phyloP scores from a whole-genome alignment of 2,113 vertebrate species.

The Micromys minutus region DNA sequence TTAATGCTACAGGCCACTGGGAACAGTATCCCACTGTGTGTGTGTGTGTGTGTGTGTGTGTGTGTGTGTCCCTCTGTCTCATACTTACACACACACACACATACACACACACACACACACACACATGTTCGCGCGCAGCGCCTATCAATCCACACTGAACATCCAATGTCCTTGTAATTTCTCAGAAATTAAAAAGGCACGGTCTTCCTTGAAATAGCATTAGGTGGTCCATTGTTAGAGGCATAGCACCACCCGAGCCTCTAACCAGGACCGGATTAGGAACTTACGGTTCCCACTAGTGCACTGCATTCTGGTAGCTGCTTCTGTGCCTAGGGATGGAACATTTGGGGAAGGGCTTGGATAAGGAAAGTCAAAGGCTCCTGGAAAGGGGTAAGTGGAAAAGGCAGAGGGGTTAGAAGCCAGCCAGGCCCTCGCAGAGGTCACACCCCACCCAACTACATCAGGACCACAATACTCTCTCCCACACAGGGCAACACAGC shows the following conservation, averaged over 20 bases:
- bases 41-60: background rate
- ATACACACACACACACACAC: background rate
- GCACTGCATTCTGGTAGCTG: background rate
- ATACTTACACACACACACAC: background rate
- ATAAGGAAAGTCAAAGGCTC: background rate
- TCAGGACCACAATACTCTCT: background rate
- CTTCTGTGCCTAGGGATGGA: background rate
- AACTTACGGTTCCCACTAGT: background rate
- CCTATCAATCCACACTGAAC: background rate
- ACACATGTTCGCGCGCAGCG: background rate
- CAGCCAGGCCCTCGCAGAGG: background rate
- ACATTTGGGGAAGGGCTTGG: background rate
- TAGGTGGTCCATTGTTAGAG: background rate
- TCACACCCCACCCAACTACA: background rate
- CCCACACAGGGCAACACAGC: fast-evolving
- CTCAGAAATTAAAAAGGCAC: conserved; percentile 54
- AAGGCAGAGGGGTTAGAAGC: background rate
- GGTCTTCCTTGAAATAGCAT: conserved; percentile 47
- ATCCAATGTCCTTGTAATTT: conserved; percentile 41
- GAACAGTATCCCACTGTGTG: background rate
- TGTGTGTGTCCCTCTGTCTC: background rate
- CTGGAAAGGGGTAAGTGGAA: background rate
- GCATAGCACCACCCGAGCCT: background rate
- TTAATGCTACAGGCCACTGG: background rate
- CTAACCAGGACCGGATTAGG: background rate